Evolutionary conservation across 2,888 invertebrate species (phyloP), one percentile per base, ranked within the genome.

Genomic region (Catocala nupta): DNA sequence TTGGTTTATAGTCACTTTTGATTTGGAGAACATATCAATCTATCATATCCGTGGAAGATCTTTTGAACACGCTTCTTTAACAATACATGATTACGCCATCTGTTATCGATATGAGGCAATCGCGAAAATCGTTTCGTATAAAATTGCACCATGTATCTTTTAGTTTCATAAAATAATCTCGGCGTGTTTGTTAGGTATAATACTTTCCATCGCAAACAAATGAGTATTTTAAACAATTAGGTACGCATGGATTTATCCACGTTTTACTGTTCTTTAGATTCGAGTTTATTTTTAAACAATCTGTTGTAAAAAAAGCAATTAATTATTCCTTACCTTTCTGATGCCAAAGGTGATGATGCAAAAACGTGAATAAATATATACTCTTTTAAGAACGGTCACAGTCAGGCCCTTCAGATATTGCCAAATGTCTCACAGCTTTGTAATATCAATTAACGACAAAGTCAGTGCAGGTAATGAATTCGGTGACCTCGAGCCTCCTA

Each of bases 1-100:
- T 83, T 78, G 72, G 73, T 86, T 84, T 80, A 83, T 77, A 73
- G 79, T 72, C 67, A 52, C 73, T 68, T 78, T 73, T 78, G 70
- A 75, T 80, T 73, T 59, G 59, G 57, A 68, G 72, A 70, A 72
- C 75, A 67, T 71, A 79, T 75, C 71, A 77, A 78, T 78, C 68
- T 71, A 59, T 61, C 60, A 75, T 65, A 65, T 47, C 56, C 65
- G 59, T 55, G 47, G 36, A 39, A 8, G 8, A 39, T 39, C 36
- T 71, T 49, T 60, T 39, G 42, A 59, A 49, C 44, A 36, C 25
- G 16, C 13, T 53, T 60, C 39, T 50, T 59, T 25, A 25, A 25
- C 7, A 45, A 34, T 13, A 11, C 34, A 16, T 52, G 36, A 12
- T 33, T 11, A 43, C 16, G 53, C 36, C 33, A 59, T 48, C 53